These are phyloP conservation scores for Galerucella pusilla DNA, from an alignment of 2,888 invertebrate species.

Conservation along the genomic window DNA sequence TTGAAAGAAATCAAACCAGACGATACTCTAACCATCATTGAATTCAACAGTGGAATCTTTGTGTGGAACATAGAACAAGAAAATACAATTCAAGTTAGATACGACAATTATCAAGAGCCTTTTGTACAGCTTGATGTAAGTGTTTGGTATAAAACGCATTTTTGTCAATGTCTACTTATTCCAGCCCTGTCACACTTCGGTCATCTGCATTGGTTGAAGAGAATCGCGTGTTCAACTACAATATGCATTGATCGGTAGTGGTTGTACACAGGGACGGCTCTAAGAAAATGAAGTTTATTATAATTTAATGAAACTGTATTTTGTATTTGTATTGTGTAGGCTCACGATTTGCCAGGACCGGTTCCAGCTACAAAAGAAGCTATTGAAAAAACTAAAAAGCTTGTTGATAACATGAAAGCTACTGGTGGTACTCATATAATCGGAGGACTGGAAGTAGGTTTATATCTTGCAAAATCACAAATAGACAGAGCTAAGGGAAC, in stretches of 20 bases:
- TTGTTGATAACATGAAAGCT: constrained; percentile 68
- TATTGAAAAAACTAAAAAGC: constrained; percentile 70
- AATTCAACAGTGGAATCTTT: constrained; percentile 69
- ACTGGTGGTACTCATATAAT: constrained; percentile 75
- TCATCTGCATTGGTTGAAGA: too few species aligned
- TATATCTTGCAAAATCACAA: constrained; percentile 51
- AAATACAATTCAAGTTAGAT: constrained; percentile 48
- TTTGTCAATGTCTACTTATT: too few species aligned
- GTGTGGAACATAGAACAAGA: constrained; percentile 69
- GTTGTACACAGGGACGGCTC: too few species aligned
- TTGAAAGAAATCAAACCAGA: constrained; percentile 70
- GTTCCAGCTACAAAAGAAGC: constrained; percentile 67
- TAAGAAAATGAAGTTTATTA: not conserved
- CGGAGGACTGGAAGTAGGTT: constrained; percentile 64
- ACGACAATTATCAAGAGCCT: constrained; percentile 49
- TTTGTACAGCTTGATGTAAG: constrained; percentile 27
- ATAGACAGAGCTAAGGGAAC: constrained; percentile 37
- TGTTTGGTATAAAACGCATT: not conserved
- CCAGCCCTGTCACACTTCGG: too few species aligned
- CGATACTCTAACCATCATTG: constrained; percentile 76
- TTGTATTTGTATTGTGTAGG: constrained; percentile 12
- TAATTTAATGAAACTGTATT: not conserved
- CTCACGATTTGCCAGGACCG: constrained; percentile 27
- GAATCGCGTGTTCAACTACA: too few species aligned
- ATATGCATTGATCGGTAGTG: too few species aligned